Conservation (phyloP, 2,797 vertebrate genomes). For the Rhinoraja longicauda region DNA sequence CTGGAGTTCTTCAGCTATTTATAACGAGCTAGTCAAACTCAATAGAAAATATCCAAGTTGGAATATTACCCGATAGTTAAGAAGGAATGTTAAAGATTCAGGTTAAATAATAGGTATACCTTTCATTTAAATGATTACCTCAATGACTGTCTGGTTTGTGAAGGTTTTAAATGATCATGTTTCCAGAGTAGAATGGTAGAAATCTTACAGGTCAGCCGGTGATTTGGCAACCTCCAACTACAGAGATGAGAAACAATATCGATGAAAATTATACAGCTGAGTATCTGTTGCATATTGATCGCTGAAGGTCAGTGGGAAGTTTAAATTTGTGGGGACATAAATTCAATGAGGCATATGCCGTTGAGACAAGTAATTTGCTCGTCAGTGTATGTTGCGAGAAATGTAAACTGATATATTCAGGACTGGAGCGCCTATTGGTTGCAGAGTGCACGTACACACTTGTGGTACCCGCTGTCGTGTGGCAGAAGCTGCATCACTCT, state of each 20-base stretch:
- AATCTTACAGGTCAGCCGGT: neutral
- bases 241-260: neutral
- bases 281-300: neutral
- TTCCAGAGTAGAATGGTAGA: neutral
- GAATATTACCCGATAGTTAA: neutral
- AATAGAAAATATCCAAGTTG: neutral
- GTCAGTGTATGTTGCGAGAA: neutral
- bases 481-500: too few relatives aligned
- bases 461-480: too few relatives aligned
- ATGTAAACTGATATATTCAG: neutral
- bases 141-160: neutral
- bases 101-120: neutral
- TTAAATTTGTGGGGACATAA: neutral
- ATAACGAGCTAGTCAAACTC: neutral
- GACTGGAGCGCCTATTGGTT: too few relatives aligned
- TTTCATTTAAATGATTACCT: neutral
- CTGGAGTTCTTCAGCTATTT: neutral
- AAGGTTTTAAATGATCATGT: neutral
- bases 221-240: neutral
- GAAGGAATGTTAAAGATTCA: neutral
- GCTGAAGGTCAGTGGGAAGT: neutral
- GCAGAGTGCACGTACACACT: too few relatives aligned
- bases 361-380: neutral
- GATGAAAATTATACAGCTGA: neutral
- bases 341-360: neutral